These are phyloP conservation scores for Cydia splendana DNA, from an alignment of 1,140 invertebrate species.

Conservation along the genomic window DNA sequence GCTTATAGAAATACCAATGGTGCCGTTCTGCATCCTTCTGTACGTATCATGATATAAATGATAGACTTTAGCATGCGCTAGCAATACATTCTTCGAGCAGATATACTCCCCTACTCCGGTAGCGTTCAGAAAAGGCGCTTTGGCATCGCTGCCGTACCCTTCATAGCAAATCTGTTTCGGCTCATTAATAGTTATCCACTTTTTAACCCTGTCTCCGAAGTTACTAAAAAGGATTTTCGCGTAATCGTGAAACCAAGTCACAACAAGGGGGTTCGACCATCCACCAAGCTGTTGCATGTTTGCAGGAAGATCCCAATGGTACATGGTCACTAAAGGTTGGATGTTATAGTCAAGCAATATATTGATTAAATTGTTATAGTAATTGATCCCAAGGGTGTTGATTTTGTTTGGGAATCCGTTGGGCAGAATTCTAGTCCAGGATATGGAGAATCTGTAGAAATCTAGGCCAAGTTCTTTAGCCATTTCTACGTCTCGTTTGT, in stretches of 20 bases:
- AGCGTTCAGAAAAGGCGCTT: slow-evolving; percentile 77
- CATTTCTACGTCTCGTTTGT: slow-evolving; percentile 74
- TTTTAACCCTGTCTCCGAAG: slow-evolving; percentile 82
- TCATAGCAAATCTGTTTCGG: slow-evolving; percentile 81
- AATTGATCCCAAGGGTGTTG: slow-evolving; percentile 81
- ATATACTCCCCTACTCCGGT: slow-evolving; percentile 79
- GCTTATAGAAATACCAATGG: slow-evolving; percentile 79
- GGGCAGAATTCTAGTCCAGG: slow-evolving; percentile 83
- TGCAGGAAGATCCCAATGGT: slow-evolving; percentile 84
- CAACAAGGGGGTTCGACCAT: slow-evolving; percentile 82
- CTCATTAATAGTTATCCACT: slow-evolving; percentile 87
- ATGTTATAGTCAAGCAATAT: slow-evolving; percentile 77
- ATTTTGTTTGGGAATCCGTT: slow-evolving; percentile 79
- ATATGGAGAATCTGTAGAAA: slow-evolving; percentile 84
- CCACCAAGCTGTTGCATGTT: slow-evolving; percentile 82
- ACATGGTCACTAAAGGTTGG: slow-evolving; percentile 82
- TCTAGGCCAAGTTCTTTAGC: slow-evolving; percentile 72
- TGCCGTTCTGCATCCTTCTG: slow-evolving; percentile 60
- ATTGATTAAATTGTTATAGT: slow-evolving; percentile 83
- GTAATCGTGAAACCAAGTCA: slow-evolving; percentile 82
- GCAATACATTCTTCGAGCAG: slow-evolving; percentile 80
- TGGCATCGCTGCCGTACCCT: slow-evolving; percentile 79
- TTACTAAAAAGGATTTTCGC: slow-evolving; percentile 80
- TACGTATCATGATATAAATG: slow-evolving; percentile 78
- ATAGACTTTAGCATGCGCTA: slow-evolving; percentile 81